A percentile compares a stretch with the other conserved stretches of the same genome.
These are phyloP conservation scores for Cheiracanthium punctorium DNA, from an alignment of 2,888 invertebrate species.

Conservation along the genomic window DNA sequence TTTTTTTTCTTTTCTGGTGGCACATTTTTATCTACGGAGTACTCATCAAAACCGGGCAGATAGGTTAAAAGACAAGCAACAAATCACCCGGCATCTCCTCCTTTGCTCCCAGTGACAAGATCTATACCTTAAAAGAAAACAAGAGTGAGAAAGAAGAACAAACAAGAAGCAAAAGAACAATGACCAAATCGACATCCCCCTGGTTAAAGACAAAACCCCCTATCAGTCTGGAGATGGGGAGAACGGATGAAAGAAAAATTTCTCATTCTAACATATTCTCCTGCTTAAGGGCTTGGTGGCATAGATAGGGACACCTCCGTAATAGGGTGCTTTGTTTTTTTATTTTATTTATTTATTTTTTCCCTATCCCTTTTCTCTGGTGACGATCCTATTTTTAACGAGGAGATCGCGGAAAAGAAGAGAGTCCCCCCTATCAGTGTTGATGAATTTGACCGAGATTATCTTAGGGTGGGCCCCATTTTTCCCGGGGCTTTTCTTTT, in stretches of 20 bases:
- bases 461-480: constrained; percentile 51
- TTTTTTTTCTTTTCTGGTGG: too few species aligned
- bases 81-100: background rate
- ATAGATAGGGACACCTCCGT: constrained; percentile 61
- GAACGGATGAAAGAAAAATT: constrained; percentile 40
- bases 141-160: background rate
- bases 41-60: background rate
- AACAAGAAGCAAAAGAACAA: constrained; percentile 46
- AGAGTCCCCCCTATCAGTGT: constrained; percentile 54
- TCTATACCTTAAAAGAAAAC: background rate
- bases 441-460: constrained; percentile 70
- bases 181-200: constrained; percentile 51
- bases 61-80: background rate
- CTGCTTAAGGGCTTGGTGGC: constrained; percentile 64
- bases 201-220: constrained; percentile 68
- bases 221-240: constrained; percentile 56
- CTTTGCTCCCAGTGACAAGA: background rate
- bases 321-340: too few species aligned
- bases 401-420: constrained; percentile 28
- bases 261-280: constrained; percentile 69
- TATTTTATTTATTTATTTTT: too few species aligned
- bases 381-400: constrained; percentile 63
- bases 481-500: constrained; percentile 21
- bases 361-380: too few species aligned
- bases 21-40: too few species aligned